Percentiles rank a stretch among this genome's conserved stretches.
These are phyloP conservation scores for Lithophane ornitopus DNA, from an alignment of 2,888 invertebrate species.

Conservation along the genomic window DNA sequence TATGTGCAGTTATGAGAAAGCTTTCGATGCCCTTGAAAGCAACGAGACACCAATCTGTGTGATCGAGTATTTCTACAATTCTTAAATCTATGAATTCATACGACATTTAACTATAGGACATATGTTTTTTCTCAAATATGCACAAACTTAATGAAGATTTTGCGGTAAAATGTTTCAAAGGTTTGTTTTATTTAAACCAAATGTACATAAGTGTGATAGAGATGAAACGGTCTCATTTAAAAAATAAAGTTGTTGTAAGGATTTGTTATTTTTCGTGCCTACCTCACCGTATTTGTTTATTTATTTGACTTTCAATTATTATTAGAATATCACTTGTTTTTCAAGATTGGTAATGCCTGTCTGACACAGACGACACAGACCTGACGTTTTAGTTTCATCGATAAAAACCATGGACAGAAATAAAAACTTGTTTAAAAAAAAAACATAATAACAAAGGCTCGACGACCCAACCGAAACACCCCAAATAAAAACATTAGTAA, in stretches of 20 bases:
- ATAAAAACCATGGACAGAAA: too few species aligned
- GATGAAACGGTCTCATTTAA: slow-evolving; percentile 90
- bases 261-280: slow-evolving; percentile 69
- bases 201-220: slow-evolving; percentile 91
- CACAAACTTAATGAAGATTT: slow-evolving; percentile 89
- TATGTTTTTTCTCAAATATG: slow-evolving; percentile 88
- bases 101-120: slow-evolving; percentile 80
- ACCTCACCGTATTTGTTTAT: slow-evolving; percentile 11
- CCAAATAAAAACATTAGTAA: too few species aligned
- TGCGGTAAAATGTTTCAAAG: slow-evolving; percentile 86
- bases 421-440: too few species aligned
- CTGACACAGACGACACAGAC: neutral
- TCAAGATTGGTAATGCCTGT: neutral
- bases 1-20: slow-evolving; percentile 75
- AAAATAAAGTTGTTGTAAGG: slow-evolving; percentile 90
- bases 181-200: slow-evolving; percentile 90
- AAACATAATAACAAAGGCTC: too few species aligned
- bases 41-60: slow-evolving; percentile 84
- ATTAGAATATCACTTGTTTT: neutral
- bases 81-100: slow-evolving; percentile 84
- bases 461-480: too few species aligned
- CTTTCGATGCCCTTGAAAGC: slow-evolving; percentile 72
- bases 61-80: slow-evolving; percentile 81
- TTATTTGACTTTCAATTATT: neutral
- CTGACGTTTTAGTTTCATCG: neutral